Base-by-base conservation (phyloP, 1,140 invertebrate genomes). In the Ceratitis capitata region DNA sequence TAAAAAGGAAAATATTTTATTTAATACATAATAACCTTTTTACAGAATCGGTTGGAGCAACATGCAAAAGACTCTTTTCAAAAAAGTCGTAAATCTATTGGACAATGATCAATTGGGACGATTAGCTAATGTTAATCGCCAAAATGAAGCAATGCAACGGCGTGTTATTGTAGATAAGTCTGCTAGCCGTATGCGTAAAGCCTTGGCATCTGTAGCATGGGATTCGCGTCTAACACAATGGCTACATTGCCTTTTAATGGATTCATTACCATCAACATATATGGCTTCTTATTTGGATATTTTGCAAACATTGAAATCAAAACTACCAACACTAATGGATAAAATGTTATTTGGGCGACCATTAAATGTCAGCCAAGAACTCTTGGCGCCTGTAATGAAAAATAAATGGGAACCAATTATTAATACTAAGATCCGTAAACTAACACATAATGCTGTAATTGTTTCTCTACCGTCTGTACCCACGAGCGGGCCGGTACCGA, bases 241-340 rank as follows among this genome's bases (percentile, higher is more conserved):
- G 97, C 91, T 98, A 49, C 97, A 98, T 89, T 92, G 93, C 61
- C 90, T 96, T 12, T 89, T 98, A 6, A 93, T 97, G 84, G 96
- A 97, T 61, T 92, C 95, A 88, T 91, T 97, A 12, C 93, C 95
- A 1, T 92, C 93, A 10, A 92, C 93, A n/a, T 95, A 96, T 89
- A 92, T 97, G 83, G 93, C 94, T 5, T 94, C 94, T 23, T 98
- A 98, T 91, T 90, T 98, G 3, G 97, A 98, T 89, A 95, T 97
- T 49, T 89, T 98, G 83, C 94, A 97, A 93, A 96, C 95, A 1
- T 90, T 97, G 3, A 95, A 94, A 90, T 91, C 94, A 2, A 97
- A 97, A 92, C 93, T 96, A 83, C 96, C 96, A 5, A 93, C 93
- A n/a, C 92, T 98, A 19, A 93, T 97, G 3, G 96, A 97, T 85